Base-by-base conservation (phyloP, 2,888 invertebrate genomes). In the Acleris literana region DNA sequence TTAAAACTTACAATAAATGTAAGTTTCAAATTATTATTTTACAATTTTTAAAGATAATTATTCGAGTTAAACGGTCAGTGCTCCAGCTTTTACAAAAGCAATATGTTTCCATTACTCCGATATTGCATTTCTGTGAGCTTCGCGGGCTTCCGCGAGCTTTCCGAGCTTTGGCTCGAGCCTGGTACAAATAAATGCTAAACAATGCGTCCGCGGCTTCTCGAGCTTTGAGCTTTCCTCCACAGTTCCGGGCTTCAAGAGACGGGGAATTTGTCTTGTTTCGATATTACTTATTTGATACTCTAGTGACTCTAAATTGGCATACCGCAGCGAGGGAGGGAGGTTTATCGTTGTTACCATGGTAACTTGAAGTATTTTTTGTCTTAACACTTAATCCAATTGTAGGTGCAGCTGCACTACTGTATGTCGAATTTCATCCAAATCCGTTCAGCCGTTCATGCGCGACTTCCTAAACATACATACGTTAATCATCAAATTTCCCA, bases 151-250 rank as follows among this genome's bases (percentile, higher is more conserved):
- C 16, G n/a, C 6, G 54, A 39, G 54, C 55, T 55, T 55, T n/a
- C 20, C 43, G 55, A 7, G 55, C 55, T 55, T 43, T 39, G 33
- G n/a, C 20, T 11, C 17, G 16, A 39, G 54, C 39, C 18, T 17
- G 25, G n/a, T 17, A 54, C 54, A 54, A 55, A 43, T 55, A n/a
- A 55, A 55, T 55, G 55, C 55, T 43, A 43, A 55, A 43, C 55
- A 18, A 20, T 39, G 54, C 55, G 54, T 5, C 39, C 55, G 49
- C 18, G 55, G 43, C 43, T 29, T 29, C 25, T 9, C 5, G 46
- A 43, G 22, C 20, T 43, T 43, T 43, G 22, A 20, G 54, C 13
- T 22, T 43, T 13, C 18, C 39, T 55, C 3, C 43, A 11, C 55
- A 11, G 18, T 39, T 39, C 13, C 13, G 13, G 54, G 33, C 39